phyloP scores from a whole-genome alignment of 1,140 invertebrate species.

The Ceratina australensis region DNA sequence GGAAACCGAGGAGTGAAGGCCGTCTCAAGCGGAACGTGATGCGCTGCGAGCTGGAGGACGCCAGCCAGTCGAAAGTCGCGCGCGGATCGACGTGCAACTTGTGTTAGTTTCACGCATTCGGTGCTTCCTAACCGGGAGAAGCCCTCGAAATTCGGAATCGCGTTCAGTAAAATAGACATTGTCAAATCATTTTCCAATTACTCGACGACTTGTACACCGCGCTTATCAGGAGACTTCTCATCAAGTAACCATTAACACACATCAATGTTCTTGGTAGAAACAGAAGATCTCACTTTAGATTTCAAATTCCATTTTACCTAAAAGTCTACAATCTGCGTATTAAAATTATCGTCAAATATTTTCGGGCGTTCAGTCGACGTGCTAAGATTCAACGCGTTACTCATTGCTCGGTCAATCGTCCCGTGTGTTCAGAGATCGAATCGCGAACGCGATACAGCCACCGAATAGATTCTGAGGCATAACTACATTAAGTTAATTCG shows the following conservation, averaged over 20 bases:
- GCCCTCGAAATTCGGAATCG: no score
- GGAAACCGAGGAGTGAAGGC: conserved; percentile 68
- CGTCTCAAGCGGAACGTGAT: conserved; percentile 58
- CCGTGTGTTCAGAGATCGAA: not conserved
- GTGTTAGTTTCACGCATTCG: conserved; percentile 53
- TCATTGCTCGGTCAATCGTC: not conserved
- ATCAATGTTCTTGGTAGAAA: no score
- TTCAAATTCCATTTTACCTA: no score
- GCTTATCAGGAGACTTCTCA: no score
- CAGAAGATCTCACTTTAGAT: no score
- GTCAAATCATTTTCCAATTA: no score
- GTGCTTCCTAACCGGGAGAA: not conserved
- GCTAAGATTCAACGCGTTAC: not conserved
- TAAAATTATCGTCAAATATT: no score
- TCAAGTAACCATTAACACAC: no score
- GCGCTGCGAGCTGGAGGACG: conserved; percentile 33
- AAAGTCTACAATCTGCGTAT: no score
- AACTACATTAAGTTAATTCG: conserved; percentile 67
- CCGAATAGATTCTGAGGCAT: conserved; percentile 38
- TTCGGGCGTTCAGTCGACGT: no score
- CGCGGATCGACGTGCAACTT: conserved; percentile 60
- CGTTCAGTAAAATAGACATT: no score
- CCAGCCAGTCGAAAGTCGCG: conserved; percentile 67
- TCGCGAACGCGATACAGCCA: not conserved
- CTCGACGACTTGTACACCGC: no score